Base-by-base conservation (phyloP, 2,888 invertebrate species). In the Chirona hameri region DNA sequence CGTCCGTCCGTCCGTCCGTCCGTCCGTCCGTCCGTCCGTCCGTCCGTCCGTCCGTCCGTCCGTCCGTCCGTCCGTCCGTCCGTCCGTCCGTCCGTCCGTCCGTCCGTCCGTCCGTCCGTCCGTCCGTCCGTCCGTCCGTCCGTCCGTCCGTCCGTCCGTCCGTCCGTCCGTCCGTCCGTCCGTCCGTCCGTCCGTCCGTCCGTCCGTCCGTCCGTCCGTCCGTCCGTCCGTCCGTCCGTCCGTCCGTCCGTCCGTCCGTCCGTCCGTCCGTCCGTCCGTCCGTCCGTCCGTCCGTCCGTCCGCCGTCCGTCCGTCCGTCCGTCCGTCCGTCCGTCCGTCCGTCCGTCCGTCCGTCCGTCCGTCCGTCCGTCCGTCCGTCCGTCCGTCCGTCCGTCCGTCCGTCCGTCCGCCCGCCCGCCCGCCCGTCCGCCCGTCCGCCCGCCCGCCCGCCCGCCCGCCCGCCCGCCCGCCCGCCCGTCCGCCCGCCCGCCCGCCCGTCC, bases 1-100 rank as follows among this genome's bases (percentile, higher is more conserved):
- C 27, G 69, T 69, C 69, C 27, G 69, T 69, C 27, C 27, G 69
- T 69, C 27, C 27, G 69, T 69, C 27, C 27, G 69, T 69, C 27
- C 27, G 69, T 69, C 69, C 27, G 69, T 69, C 27, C 27, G 69
- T 69, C 27, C 27, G 69, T 69, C 69, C 27, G 69, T 69, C 27
- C 27, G 69, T 69, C 27, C 27, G 69, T 69, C 27, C 27, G 69
- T 69, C 27, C 27, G 69, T 69, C 27, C 27, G 69, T 57, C 57
- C 18, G 57, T 57, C 57, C 57, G 81, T 81, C 81, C 57, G 81
- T 81, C 81, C 57, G 81, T 81, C 81, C 57, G 81, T 81, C 81
- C 57, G 81, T 81, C 81, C 57, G 81, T 81, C 81, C 57, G 81
- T 81, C 81, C 57, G 81, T 81, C 81, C 57, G 81, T 81, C 81